A percentile compares a stretch with the other conserved stretches of the same genome.
Conservation (phyloP, 2,888 invertebrate genomes). For the Drosophila anomalipes region DNA sequence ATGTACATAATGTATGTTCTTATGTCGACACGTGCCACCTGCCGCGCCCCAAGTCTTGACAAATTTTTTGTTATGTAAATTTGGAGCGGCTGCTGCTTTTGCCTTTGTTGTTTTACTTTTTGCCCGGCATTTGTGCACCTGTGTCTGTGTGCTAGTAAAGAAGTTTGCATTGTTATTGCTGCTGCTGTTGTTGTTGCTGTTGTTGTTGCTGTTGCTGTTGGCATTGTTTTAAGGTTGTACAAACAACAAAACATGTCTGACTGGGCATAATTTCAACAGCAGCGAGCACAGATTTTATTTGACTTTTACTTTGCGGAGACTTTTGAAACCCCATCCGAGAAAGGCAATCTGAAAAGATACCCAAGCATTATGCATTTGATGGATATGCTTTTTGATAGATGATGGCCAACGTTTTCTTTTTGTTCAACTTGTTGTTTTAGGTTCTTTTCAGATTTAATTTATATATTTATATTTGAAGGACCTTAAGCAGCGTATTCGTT, state of each 20-base stretch:
- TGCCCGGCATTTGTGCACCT: constrained; percentile 69
- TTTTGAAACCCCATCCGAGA: constrained; percentile 35
- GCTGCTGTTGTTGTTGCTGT: constrained; percentile 32
- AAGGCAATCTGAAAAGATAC: constrained; percentile 31
- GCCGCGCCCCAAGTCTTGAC: constrained; percentile 55
- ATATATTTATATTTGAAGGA: constrained; percentile 9
- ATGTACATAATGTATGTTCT: constrained; percentile 28
- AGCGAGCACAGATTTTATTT: constrained; percentile 56
- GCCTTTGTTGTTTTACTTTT: constrained; percentile 53
- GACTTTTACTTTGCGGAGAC: constrained; percentile 54
- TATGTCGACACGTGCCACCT: constrained; percentile 54
- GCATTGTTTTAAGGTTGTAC: constrained; percentile 53
- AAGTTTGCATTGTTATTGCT: constrained; percentile 55
- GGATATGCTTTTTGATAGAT: constrained; percentile 39
- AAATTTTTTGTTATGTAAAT: constrained; percentile 77
- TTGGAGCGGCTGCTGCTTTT: constrained; percentile 43
- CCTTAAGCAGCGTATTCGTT: background rate
- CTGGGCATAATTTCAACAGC: constrained; percentile 43
- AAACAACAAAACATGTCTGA: constrained; percentile 61
- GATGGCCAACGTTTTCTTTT: background rate
- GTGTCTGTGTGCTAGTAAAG: constrained; percentile 43
- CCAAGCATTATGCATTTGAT: constrained; percentile 31
- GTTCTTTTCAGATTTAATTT: background rate
- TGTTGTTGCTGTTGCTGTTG: constrained; percentile 38
- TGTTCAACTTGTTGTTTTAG: constrained; percentile 30